Evolutionary conservation across 2,113 vertebrate genomes (phyloP).

Genomic region (Ploceus nigricollis): DNA sequence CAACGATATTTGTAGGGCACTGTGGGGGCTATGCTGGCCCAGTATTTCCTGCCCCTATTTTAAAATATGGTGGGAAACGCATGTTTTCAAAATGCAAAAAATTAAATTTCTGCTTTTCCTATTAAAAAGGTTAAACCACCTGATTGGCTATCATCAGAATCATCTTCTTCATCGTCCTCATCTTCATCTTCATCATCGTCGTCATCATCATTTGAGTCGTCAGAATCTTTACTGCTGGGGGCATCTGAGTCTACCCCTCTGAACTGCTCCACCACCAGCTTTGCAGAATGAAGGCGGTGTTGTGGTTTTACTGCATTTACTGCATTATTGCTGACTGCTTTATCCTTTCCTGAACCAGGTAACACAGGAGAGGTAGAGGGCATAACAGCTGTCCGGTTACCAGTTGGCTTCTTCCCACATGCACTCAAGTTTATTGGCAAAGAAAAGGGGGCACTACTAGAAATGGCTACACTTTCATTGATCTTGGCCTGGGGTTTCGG

Average conservation of each 20-base stretch:
- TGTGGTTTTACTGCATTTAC: constrained; percentile 65
- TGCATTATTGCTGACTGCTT: constrained; percentile 77
- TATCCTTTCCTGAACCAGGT: constrained; percentile 83
- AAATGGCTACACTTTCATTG: constrained; percentile 69
- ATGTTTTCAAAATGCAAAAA: background rate
- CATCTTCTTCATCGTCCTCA: constrained; percentile 86
- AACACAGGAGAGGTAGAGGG: constrained; percentile 75
- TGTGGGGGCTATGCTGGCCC: background rate
- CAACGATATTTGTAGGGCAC: background rate
- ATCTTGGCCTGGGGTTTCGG: constrained; percentile 76
- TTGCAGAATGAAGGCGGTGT: constrained; percentile 82
- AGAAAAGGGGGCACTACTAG: constrained; percentile 72
- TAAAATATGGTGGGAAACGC: background rate
- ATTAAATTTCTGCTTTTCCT: constrained; percentile 35
- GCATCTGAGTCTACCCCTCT: constrained; percentile 84
- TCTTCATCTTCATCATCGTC: constrained; percentile 92
- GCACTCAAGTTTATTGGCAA: constrained; percentile 85
- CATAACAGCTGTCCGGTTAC: constrained; percentile 62
- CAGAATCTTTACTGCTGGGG: constrained; percentile 89
- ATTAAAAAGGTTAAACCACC: constrained; percentile 78
- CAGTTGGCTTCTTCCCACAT: constrained; percentile 71
- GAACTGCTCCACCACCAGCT: constrained; percentile 81
- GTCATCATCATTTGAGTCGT: constrained; percentile 90
- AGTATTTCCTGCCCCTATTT: background rate
- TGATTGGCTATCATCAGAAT: constrained; percentile 91